phyloP scores from a whole-genome alignment of 2,113 vertebrate species.

The Triplophysa dalaica region DNA sequence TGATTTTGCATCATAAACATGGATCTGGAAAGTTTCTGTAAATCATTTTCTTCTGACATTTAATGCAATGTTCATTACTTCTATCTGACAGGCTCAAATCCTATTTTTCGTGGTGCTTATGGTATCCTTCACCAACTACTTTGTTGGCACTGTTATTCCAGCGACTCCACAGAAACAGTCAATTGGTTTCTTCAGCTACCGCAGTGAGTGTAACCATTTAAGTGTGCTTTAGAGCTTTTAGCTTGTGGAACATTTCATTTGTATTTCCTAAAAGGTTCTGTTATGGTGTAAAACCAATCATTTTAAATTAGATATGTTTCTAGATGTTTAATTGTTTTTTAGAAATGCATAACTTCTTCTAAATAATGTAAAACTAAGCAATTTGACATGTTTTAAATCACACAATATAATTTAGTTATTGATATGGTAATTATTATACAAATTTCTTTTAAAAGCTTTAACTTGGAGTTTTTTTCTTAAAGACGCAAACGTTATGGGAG shows the following conservation, averaged over 20 bases:
- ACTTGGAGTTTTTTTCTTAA: too few relatives aligned
- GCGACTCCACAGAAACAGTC: conserved; percentile 59
- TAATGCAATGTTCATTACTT: neutral
- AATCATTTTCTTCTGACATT: neutral
- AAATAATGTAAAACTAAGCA: too few relatives aligned
- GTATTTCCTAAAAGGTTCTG: neutral
- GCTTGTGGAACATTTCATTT: neutral
- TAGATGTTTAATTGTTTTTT: neutral
- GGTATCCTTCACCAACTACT: conserved; percentile 72
- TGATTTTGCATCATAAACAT: too few relatives aligned
- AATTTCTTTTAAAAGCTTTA: too few relatives aligned
- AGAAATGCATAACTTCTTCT: neutral
- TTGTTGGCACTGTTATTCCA: conserved; percentile 72
- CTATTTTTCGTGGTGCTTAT: conserved; percentile 73
- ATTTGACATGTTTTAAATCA: too few relatives aligned
- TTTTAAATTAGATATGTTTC: neutral
- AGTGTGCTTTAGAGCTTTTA: neutral
- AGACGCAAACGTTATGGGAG: too few relatives aligned
- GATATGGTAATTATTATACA: too few relatives aligned
- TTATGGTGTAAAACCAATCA: too few relatives aligned
- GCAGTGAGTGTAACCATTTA: conserved; percentile 45
- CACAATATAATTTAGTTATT: too few relatives aligned
- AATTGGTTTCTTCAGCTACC: conserved; percentile 74
- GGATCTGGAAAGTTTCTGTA: too few relatives aligned
- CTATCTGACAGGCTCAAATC: conserved; percentile 67